Conservation (phyloP, 30 jellyfish, hydroid and myxozoan species). For the Catostylus mosaicus region DNA sequence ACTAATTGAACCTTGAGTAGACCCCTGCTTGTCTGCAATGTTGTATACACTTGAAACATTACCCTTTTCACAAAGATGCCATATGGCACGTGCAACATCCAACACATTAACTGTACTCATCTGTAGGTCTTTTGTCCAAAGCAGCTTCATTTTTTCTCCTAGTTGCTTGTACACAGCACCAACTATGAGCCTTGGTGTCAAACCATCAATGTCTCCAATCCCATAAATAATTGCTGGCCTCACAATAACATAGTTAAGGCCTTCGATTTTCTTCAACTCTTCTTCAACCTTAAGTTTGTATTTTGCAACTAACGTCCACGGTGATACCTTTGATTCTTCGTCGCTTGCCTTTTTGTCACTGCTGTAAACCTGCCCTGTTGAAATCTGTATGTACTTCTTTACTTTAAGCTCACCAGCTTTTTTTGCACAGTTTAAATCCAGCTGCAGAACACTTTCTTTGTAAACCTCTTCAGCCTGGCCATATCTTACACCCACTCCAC, state of each 20-base stretch:
- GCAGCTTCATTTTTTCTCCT: conserved; percentile 91
- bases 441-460: conserved; percentile 78
- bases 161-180: conserved; percentile 96
- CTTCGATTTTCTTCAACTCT: conserved; percentile 67
- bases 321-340: conserved; percentile 79
- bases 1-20: conserved; percentile 93
- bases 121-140: conserved; percentile 92
- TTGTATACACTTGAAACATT: conserved; percentile 70
- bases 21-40: conserved; percentile 78
- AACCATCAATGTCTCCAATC: conserved; percentile 81
- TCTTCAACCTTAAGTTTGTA: conserved; percentile 81
- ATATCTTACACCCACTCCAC: conserved; percentile 86
- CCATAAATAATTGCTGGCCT: conserved; percentile 96
- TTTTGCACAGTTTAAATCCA: conserved; percentile 83
- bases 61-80: conserved; percentile 88
- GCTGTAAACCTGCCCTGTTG: conserved; percentile 92
- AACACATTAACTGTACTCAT: conserved; percentile 93
- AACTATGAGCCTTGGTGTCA: conserved; percentile 90
- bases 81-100: conserved; percentile 91
- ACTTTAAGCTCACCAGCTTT: conserved; percentile 81
- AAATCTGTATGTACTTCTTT: conserved; percentile 78
- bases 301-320: conserved; percentile 91
- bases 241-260: conserved; percentile 69
- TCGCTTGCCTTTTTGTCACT: conserved; percentile 92
- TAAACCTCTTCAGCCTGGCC: conserved; percentile 96